These are phyloP conservation scores for Caiman crocodilus DNA, from an alignment of 2,797 vertebrate species.

Conservation along the genomic window DNA sequence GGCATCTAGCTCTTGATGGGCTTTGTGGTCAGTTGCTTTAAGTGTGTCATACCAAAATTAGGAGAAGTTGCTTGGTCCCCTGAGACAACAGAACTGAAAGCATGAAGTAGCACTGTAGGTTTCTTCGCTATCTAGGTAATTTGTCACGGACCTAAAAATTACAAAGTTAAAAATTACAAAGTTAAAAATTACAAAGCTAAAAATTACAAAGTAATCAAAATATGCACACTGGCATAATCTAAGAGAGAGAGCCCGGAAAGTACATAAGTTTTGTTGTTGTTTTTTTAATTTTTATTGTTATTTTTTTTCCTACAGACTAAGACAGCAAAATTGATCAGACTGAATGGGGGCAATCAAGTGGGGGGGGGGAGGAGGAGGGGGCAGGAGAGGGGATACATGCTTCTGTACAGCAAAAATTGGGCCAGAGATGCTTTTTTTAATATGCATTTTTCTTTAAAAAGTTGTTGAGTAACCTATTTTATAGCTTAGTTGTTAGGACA, in stretches of 20 bases:
- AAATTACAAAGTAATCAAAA: slow-evolving; percentile 40
- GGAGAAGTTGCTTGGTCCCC: slow-evolving; percentile 52
- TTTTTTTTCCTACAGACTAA: too few species aligned
- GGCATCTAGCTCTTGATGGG: slow-evolving; percentile 21
- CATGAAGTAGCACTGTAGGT: slow-evolving; percentile 16
- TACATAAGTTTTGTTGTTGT: not conserved
- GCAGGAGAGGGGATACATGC: not conserved
- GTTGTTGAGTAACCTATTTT: too few species aligned
- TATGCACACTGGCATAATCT: slow-evolving; percentile 18
- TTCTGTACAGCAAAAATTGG: too few species aligned
- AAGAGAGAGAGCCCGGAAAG: not conserved
- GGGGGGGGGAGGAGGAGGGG: not conserved
- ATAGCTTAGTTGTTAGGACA: too few species aligned
- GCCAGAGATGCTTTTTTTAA: too few species aligned
- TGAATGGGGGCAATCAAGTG: too few species aligned
- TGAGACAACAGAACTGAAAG: slow-evolving; percentile 54
- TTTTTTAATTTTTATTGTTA: too few species aligned
- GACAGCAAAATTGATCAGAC: too few species aligned
- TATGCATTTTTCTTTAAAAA: too few species aligned
- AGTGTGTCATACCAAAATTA: slow-evolving; percentile 44
- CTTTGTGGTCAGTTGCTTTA: slow-evolving; percentile 40
- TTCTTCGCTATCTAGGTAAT: slow-evolving; percentile 43
- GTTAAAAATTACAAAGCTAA: slow-evolving; percentile 18
- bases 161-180: slow-evolving; percentile 20
- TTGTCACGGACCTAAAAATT: slow-evolving; percentile 41